Base-by-base conservation (phyloP, 1,140 invertebrate species). In the Leptonema lineaticorne region DNA sequence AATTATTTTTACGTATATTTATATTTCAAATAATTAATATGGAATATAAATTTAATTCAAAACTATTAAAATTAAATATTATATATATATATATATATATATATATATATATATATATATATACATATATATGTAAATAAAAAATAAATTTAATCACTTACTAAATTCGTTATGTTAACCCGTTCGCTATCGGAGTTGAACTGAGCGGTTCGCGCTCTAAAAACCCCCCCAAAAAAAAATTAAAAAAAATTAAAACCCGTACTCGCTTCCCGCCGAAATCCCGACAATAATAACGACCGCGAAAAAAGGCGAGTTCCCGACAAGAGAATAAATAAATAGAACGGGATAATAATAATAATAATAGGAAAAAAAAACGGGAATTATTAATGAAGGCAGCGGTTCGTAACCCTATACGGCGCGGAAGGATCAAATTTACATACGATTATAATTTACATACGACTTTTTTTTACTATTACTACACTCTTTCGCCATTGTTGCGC, bases 371-470 rank as follows among this genome's bases (percentile, higher is more conserved):
- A 45, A 24, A 48, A 48, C 22, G 6, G 2, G 59, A 62, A 62
- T 62, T 45, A 20, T 37, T 62, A 62, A 62, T 45, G 45, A 62
- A 37, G 59, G 24, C 59, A 27, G 20, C 29, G 27, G 24, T 8
- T 9, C 24, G 28, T 41, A 30, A 16, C 37, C 11, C 16, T 41
- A 14, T 41, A 9, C 48, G 22, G 18, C 24, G 27, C 56, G 56
- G 48, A 72, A 69, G 71, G 71, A 67, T 72, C 57, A 60, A 63
- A 72, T 72, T 72, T 72, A 69, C 71, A 72, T 72, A 67, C 63
- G 70, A 72, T 72, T 69, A 69, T 72, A 64, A 72, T 72, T 72
- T 69, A 72, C 70, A 72, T 72, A 68, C 33, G 22, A 66, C 33
- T 71, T 71, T 71, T 71, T 71, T 63, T 69, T 29, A 50, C 37